Percentiles rank a stretch among this genome's conserved stretches.
These are phyloP conservation scores for Exocentrus adspersus DNA, from an alignment of 2,888 invertebrate species.

Conservation along the genomic window DNA sequence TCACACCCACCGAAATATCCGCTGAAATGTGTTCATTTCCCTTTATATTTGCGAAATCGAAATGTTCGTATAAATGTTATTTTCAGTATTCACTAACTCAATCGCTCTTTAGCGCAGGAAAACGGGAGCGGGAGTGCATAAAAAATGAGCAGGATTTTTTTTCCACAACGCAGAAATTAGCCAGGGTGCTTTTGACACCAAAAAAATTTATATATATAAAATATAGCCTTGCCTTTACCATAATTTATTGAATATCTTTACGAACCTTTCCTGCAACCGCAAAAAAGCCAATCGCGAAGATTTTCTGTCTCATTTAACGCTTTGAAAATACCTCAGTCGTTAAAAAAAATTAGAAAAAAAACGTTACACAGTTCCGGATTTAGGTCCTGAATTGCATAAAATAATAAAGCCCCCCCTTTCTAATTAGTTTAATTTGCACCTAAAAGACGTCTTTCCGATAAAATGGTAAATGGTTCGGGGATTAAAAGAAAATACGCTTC, in stretches of 20 bases:
- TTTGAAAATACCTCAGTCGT: background rate
- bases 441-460: slow-evolving; percentile 42
- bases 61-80: slow-evolving; percentile 48
- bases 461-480: slow-evolving; percentile 45
- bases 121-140: slow-evolving; percentile 17
- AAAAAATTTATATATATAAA: too few relatives aligned
- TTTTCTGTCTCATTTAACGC: too few relatives aligned
- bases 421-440: slow-evolving; percentile 40
- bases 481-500: slow-evolving; percentile 48
- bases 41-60: slow-evolving; percentile 46
- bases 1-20: slow-evolving; percentile 48
- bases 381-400: slow-evolving; percentile 22
- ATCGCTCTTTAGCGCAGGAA: slow-evolving; percentile 28
- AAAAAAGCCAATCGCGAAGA: too few relatives aligned
- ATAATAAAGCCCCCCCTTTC: slow-evolving; percentile 23
- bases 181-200: background rate
- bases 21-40: slow-evolving; percentile 51
- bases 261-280: too few relatives aligned
- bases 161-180: background rate
- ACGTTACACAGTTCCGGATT: background rate
- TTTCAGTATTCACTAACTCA: slow-evolving; percentile 33
- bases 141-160: slow-evolving; percentile 16
- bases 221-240: too few relatives aligned
- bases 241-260: too few relatives aligned
- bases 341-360: slow-evolving; percentile 7